Evolutionary conservation across 1,140 invertebrate species (phyloP).

Genomic region (Bombus consobrinus): DNA sequence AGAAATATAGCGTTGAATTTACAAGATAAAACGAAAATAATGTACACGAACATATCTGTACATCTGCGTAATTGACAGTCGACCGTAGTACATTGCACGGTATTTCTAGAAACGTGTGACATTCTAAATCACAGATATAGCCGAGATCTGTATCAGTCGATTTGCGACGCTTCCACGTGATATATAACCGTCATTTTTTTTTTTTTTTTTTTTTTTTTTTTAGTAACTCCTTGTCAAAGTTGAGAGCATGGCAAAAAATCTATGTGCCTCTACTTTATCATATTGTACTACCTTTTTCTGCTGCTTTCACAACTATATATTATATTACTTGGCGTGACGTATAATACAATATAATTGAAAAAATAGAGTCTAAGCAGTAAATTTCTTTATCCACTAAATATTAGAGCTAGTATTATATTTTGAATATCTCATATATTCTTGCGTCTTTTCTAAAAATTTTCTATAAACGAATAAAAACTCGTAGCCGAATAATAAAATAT

Average conservation of each 20-base stretch:
- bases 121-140: background rate
- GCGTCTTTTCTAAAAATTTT: background rate
- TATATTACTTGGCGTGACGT: background rate
- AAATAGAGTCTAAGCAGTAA: no score
- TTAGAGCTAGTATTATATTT: background rate
- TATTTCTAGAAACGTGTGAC: background rate
- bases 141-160: slow-evolving; percentile 11
- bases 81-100: no score
- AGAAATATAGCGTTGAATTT: background rate
- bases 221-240: slow-evolving; percentile 17
- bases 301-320: background rate
- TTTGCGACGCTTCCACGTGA: background rate
- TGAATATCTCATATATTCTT: background rate
- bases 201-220: background rate
- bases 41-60: background rate
- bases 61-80: background rate
- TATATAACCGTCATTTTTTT: background rate
- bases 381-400: background rate
- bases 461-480: background rate
- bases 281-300: background rate
- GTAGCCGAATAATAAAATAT: background rate
- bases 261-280: background rate
- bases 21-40: background rate
- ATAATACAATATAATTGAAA: background rate
- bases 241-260: background rate